These are phyloP conservation scores for Pipistrellus pipistrellus DNA, from an alignment of 2,797 vertebrate genomes.

Conservation along the genomic window DNA sequence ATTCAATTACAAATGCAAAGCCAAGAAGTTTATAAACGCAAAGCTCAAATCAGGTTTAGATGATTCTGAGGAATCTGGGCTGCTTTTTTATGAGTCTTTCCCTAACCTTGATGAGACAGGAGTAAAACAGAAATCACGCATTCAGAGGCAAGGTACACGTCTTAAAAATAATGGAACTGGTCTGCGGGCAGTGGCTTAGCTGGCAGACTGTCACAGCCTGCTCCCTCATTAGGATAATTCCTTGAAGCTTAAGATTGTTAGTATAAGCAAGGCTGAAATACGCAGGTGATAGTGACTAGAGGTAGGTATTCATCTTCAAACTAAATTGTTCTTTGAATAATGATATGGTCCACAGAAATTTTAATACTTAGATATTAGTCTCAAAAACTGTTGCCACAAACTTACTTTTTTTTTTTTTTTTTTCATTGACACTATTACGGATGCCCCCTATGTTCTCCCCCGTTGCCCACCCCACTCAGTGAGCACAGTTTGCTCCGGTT, in stretches of 20 bases:
- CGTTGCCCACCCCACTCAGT: background rate
- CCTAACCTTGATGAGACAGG: slow-evolving; percentile 82
- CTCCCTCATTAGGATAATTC: slow-evolving; percentile 87
- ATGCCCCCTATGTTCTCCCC: background rate
- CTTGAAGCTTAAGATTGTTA: slow-evolving; percentile 85
- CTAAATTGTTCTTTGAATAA: slow-evolving; percentile 80
- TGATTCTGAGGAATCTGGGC: slow-evolving; percentile 12
- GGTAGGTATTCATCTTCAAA: slow-evolving; percentile 82
- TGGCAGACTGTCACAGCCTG: slow-evolving; percentile 89
- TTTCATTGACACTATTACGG: background rate
- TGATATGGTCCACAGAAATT: slow-evolving; percentile 60
- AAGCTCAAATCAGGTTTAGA: slow-evolving; percentile 73
- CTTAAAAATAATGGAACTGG: slow-evolving; percentile 89
- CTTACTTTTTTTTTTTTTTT: background rate
- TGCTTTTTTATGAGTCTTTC: slow-evolving; percentile 79
- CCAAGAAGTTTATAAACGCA: slow-evolving; percentile 77
- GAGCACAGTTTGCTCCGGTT: background rate
- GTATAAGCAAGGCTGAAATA: slow-evolving; percentile 83
- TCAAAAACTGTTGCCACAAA: slow-evolving; percentile 35
- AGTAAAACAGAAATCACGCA: slow-evolving; percentile 83
- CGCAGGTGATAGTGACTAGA: slow-evolving; percentile 78
- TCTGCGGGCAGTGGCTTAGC: slow-evolving; percentile 86
- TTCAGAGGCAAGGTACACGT: slow-evolving; percentile 80
- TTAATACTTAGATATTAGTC: slow-evolving; percentile 38
- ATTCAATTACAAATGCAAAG: slow-evolving; percentile 84